Conservation (phyloP, 1,140 invertebrate genomes). For the Drosophila mojavensis region DNA sequence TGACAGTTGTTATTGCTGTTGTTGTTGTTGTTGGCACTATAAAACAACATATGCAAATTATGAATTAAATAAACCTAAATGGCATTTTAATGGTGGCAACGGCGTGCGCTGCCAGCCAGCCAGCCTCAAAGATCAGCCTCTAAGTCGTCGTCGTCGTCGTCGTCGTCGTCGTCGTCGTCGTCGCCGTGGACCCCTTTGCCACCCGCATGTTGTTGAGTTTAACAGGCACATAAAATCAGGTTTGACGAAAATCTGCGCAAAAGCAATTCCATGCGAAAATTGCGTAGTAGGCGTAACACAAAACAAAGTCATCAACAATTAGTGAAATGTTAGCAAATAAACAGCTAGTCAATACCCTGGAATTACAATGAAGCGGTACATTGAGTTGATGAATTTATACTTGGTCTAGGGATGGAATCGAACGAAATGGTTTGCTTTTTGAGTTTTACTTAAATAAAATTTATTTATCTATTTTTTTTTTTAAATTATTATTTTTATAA, state of each 20-base stretch:
- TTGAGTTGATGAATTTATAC: no score
- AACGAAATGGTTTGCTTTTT: no score
- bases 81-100: slow-evolving; percentile 72
- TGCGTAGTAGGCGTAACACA: slow-evolving; percentile 33
- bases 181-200: background rate
- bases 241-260: slow-evolving; percentile 45
- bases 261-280: slow-evolving; percentile 34
- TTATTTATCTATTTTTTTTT: no score
- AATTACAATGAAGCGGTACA: background rate
- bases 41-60: slow-evolving; percentile 77
- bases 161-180: no score
- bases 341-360: background rate
- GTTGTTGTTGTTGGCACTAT: slow-evolving; percentile 35
- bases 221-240: slow-evolving; percentile 27
- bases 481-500: no score
- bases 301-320: slow-evolving; percentile 25
- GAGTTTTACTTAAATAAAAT: no score
- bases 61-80: slow-evolving; percentile 66
- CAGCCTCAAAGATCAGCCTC: slow-evolving; percentile 16
- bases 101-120: slow-evolving; percentile 34
- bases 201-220: background rate
- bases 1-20: slow-evolving; percentile 25
- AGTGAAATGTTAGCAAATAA: background rate
- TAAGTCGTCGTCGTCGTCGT: background rate
- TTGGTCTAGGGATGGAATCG: no score